Conservation (phyloP, 2,797 vertebrate species). For the Gambelia wislizenii region DNA sequence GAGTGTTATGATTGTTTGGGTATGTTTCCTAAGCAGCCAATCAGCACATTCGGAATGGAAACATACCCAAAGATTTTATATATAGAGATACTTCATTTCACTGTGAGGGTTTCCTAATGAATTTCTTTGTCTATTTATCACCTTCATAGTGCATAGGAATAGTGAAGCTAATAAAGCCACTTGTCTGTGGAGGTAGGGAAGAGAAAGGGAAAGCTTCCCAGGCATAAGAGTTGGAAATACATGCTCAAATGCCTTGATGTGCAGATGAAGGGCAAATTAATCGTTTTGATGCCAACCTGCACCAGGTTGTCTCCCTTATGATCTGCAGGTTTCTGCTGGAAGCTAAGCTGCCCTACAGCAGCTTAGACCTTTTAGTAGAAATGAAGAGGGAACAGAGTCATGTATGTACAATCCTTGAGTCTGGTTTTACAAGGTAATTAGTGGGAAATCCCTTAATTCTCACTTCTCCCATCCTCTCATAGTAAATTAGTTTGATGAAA, state of each 20-base stretch:
- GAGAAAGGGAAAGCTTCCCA: not conserved
- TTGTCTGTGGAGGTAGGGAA: not conserved
- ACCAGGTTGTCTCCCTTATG: not conserved
- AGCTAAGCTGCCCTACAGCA: not conserved
- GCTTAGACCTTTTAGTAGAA: not conserved
- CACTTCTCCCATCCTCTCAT: not conserved
- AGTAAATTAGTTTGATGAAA: conserved; percentile 17
- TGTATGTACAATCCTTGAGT: not conserved
- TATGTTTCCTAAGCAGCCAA: too few relatives aligned
- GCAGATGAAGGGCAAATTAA: not conserved
- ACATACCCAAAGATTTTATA: too few relatives aligned
- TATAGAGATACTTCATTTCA: not conserved
- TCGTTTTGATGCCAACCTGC: not conserved
- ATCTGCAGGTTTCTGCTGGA: not conserved
- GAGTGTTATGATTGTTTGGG: too few relatives aligned
- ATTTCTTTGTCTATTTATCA: not conserved
- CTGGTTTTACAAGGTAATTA: conserved; percentile 8
- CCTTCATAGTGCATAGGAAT: not conserved
- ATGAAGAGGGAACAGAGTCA: not conserved
- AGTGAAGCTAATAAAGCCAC: not conserved
- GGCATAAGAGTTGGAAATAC: not conserved
- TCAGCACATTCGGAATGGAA: too few relatives aligned
- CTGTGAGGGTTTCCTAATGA: too few relatives aligned
- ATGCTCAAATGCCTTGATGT: not conserved
- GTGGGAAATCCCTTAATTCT: conserved; percentile 22